Conservation (phyloP, 2,113 vertebrate genomes). For the Stomatorhinus ivindoensis region DNA sequence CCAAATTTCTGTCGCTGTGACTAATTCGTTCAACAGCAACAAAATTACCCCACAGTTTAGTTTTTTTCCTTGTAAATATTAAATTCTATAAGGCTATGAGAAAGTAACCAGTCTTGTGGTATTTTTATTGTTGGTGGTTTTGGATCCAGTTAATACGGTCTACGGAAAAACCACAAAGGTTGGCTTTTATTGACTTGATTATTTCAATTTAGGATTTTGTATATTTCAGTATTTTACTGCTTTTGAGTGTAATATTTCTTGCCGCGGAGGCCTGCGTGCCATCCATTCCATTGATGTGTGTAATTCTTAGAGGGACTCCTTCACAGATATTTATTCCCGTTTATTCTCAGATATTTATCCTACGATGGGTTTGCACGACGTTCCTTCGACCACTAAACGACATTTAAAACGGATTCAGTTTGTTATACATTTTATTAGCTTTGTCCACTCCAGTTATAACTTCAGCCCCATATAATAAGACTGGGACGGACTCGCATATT, state of each 20-base stretch:
- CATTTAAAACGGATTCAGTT: not conserved
- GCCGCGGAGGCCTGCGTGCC: not conserved
- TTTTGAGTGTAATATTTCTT: not conserved
- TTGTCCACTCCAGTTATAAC: not conserved
- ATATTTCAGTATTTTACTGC: not conserved
- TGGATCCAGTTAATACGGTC: not conserved
- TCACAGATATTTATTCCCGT: not conserved
- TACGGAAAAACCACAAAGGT: not conserved
- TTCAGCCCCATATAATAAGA: not conserved
- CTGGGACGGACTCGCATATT: not conserved
- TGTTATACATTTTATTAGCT: not conserved
- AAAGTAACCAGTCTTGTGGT: not conserved
- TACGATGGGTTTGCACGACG: not conserved
- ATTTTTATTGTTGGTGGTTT: not conserved
- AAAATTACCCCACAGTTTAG: not conserved
- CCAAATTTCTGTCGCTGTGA: not conserved
- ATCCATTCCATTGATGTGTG: not conserved
- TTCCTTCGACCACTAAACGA: not conserved
- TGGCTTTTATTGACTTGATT: not conserved
- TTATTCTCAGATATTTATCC: not conserved
- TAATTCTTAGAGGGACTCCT: not conserved
- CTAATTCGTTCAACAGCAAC: not conserved
- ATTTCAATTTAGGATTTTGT: not conserved
- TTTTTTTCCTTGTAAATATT: not conserved
- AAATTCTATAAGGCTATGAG: not conserved